Evolutionary conservation across 2,888 invertebrate genomes (phyloP).

Genomic region (Chironomus riparius): DNA sequence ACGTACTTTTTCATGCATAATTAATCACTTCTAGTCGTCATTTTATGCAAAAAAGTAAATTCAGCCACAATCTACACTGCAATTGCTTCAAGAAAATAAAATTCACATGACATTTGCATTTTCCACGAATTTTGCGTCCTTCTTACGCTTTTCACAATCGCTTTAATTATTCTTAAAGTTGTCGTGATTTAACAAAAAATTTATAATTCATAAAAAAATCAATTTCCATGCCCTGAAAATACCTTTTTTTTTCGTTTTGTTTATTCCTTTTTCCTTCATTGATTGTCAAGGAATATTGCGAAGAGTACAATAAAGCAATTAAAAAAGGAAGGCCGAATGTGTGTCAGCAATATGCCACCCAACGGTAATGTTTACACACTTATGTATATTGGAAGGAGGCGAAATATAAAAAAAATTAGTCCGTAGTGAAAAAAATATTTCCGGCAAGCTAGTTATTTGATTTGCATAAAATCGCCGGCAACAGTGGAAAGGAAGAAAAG

Average conservation of each 20-base stretch:
- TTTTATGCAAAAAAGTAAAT: too few relatives aligned
- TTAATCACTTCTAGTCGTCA: too few relatives aligned
- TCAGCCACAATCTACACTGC: too few relatives aligned
- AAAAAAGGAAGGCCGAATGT: not conserved
- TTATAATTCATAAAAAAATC: too few relatives aligned
- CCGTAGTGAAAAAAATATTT: slow-evolving; percentile 11
- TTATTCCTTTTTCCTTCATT: not conserved
- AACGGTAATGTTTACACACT: slow-evolving; percentile 5
- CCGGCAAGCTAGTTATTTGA: not conserved
- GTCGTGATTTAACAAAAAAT: too few relatives aligned
- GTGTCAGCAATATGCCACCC: not conserved
- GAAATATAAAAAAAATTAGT: not conserved
- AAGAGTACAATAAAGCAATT: not conserved
- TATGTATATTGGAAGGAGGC: not conserved
- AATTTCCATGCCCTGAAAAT: too few relatives aligned
- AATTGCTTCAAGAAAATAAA: too few relatives aligned
- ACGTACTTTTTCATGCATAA: too few relatives aligned
- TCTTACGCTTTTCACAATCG: too few relatives aligned
- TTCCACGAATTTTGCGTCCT: too few relatives aligned
- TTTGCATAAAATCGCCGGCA: slow-evolving; percentile 23
- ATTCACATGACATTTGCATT: too few relatives aligned
- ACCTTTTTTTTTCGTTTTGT: not conserved
- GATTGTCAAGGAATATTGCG: slow-evolving; percentile 20
- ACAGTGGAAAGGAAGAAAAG: not conserved
- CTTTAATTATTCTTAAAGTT: too few relatives aligned